These are phyloP conservation scores for Steromphala cineraria DNA, from an alignment of 2,888 invertebrate species.

Conservation along the genomic window DNA sequence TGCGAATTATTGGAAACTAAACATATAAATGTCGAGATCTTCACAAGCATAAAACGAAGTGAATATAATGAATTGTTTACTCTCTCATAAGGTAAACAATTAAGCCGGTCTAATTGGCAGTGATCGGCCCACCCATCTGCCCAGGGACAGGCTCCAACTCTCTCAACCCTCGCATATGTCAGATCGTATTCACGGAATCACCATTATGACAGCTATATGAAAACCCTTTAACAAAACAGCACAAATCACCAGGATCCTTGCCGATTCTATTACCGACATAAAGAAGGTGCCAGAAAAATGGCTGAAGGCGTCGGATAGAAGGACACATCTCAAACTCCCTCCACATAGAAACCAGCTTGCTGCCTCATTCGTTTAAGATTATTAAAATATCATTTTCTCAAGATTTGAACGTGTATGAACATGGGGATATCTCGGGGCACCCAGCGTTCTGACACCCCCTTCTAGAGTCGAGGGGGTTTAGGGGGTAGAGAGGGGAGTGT, in stretches of 20 bases:
- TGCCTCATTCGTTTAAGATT: background rate
- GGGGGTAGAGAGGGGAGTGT: background rate
- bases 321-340: background rate
- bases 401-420: background rate
- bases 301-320: background rate
- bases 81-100: constrained; percentile 14
- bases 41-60: background rate
- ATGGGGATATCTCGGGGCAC: constrained; percentile 1
- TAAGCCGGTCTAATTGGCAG: background rate
- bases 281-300: no score
- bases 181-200: background rate
- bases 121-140: background rate
- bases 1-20: constrained; percentile 8
- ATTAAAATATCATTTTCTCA: background rate
- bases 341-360: background rate
- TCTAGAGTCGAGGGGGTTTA: background rate
- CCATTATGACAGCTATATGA: background rate
- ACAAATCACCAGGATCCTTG: no score
- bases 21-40: constrained; percentile 3
- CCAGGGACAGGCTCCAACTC: background rate
- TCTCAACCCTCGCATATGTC: background rate
- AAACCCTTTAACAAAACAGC: no score
- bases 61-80: constrained; percentile 11
- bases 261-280: no score
- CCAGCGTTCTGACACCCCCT: constrained; percentile 1